Conservation (phyloP, 2,797 vertebrate species). For the Sebastes variabilis region DNA sequence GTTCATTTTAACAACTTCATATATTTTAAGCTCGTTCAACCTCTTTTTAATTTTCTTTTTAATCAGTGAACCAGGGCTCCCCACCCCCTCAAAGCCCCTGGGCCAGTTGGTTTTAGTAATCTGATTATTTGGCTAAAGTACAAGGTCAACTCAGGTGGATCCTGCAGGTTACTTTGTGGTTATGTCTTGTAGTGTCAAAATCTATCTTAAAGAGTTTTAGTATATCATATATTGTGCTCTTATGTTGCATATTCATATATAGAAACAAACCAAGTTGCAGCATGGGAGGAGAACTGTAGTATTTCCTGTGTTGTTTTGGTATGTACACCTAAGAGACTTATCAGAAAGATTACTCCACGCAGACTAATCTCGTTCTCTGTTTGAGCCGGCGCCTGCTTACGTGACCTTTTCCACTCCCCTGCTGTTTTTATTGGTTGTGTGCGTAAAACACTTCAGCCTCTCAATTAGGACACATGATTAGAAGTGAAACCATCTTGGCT, state of each 20-base stretch:
- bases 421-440: conserved; percentile 39
- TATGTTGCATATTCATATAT: not conserved
- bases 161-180: not conserved
- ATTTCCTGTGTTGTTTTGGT: not conserved
- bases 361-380: not conserved
- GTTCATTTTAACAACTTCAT: not conserved
- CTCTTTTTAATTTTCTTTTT: not conserved
- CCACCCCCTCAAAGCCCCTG: not conserved
- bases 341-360: not conserved
- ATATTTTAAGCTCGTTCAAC: not conserved
- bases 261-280: not conserved
- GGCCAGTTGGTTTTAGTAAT: not conserved
- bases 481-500: conserved; percentile 55
- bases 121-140: not conserved
- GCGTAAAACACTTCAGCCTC: conserved; percentile 49
- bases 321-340: not conserved
- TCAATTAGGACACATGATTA: conserved; percentile 71
- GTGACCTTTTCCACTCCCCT: conserved; percentile 20
- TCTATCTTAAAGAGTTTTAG: not conserved
- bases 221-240: not conserved
- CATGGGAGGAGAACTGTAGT: not conserved
- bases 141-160: not conserved
- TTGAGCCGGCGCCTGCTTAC: not conserved
- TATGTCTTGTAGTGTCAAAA: not conserved
- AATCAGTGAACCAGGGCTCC: not conserved